Evolutionary conservation across 23 tunicate genomes (phyloP).

Genomic region (Pegea sp.): DNA sequence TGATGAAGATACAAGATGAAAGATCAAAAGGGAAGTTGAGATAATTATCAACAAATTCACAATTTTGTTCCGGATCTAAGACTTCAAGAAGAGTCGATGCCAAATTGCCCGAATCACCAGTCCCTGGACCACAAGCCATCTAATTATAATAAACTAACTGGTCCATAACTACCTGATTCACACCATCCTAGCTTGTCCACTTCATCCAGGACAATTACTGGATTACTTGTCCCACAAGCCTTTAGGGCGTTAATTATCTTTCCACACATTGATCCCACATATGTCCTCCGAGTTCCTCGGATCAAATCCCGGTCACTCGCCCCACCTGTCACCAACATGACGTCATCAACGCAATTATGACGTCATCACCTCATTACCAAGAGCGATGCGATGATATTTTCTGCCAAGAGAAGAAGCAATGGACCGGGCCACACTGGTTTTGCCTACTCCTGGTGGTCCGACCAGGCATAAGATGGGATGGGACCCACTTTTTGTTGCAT

Average conservation of each 20-base stretch:
- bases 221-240: constrained; percentile 26
- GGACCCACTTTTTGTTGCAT: too few relatives aligned
- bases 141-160: constrained; percentile 1
- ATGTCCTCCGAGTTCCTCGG: constrained; percentile 42
- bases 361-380: too few relatives aligned
- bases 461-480: constrained; percentile 52
- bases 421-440: constrained; percentile 34
- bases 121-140: too few relatives aligned
- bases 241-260: constrained; percentile 28
- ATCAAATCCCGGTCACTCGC: constrained; percentile 37
- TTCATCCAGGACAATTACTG: constrained; percentile 44
- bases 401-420: constrained; percentile 40
- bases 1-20: constrained; percentile 28
- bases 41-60: constrained; percentile 33
- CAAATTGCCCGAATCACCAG: constrained; percentile 39
- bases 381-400: constrained; percentile 40
- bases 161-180: neutral
- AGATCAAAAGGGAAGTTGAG: constrained; percentile 46
- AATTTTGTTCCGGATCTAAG: constrained; percentile 46
- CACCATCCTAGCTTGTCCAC: constrained; percentile 30
- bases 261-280: constrained; percentile 49
- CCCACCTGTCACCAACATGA: constrained; percentile 22
- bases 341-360: too few relatives aligned
- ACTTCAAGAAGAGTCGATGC: constrained; percentile 47
- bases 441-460: constrained; percentile 59